Conservation (phyloP, 1,140 invertebrate genomes). For the Habropoda laboriosa region DNA sequence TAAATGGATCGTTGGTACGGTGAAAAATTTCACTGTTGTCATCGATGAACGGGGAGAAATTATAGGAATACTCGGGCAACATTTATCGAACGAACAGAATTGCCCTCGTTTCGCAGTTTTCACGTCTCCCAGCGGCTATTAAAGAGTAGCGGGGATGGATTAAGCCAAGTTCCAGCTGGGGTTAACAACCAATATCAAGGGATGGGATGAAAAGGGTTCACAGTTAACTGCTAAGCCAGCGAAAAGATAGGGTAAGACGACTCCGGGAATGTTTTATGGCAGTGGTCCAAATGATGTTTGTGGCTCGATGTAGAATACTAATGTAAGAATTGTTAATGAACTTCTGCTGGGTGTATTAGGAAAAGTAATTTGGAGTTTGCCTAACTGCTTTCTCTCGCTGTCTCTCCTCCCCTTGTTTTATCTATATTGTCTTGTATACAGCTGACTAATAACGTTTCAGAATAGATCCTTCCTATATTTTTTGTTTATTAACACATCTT, state of each 20-base stretch:
- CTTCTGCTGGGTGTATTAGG: neutral
- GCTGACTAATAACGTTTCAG: neutral
- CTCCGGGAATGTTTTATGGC: conserved; percentile 37
- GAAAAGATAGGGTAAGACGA: conserved; percentile 37
- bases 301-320: conserved; percentile 21
- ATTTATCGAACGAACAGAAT: neutral
- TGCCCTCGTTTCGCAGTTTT: conserved; percentile 5
- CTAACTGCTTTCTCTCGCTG: neutral
- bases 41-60: neutral
- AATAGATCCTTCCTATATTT: too few relatives aligned
- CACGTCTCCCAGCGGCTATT: conserved; percentile 21
- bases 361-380: conserved; percentile 36
- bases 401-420: neutral
- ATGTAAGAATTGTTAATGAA: conserved; percentile 45
- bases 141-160: conserved; percentile 40
- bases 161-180: conserved; percentile 20
- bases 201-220: conserved; percentile 30
- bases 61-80: neutral
- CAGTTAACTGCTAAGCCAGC: conserved; percentile 54
- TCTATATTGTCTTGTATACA: neutral
- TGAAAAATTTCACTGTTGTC: neutral
- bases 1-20: neutral
- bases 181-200: conserved; percentile 56
- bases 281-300: conserved; percentile 37
- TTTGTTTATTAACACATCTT: too few relatives aligned